Percentiles rank a stretch among this genome's conserved stretches.
phyloP scores from a whole-genome alignment of 1,140 invertebrate species.

The Metopolophium dirhodum region DNA sequence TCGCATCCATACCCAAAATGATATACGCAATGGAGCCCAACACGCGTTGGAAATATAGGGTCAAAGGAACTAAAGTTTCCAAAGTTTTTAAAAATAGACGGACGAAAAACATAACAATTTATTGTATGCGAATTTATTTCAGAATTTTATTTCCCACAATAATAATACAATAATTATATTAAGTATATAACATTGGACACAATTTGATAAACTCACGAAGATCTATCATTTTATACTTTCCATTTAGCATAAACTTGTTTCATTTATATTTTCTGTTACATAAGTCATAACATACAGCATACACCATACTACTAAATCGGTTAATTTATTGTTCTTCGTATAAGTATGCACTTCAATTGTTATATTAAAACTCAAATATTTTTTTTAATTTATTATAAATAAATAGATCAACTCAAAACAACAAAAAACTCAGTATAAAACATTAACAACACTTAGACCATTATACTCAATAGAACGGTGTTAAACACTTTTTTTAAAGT shows the following conservation, averaged over 20 bases:
- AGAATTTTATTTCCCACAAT: neutral
- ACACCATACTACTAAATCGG: neutral
- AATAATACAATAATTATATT: neutral
- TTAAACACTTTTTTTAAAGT: neutral
- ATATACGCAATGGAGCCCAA: neutral
- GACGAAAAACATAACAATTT: neutral
- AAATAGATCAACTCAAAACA: too few species aligned
- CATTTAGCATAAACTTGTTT: neutral
- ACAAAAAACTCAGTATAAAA: neutral
- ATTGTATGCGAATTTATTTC: neutral
- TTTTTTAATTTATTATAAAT: neutral
- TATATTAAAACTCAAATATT: neutral
- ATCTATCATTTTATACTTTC: neutral
- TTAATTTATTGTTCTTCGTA: neutral
- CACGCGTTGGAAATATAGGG: neutral
- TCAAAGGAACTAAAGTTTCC: neutral
- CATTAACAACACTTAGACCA: neutral
- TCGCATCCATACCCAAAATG: neutral
- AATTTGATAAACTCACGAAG: neutral
- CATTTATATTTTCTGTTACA: neutral
- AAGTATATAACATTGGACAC: neutral
- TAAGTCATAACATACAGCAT: neutral
- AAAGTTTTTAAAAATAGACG: constrained; percentile 12
- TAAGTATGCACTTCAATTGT: neutral
- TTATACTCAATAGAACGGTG: neutral